These are phyloP conservation scores for Oikopleura albicans DNA, from an alignment of 23 tunicate species.

Conservation along the genomic window DNA sequence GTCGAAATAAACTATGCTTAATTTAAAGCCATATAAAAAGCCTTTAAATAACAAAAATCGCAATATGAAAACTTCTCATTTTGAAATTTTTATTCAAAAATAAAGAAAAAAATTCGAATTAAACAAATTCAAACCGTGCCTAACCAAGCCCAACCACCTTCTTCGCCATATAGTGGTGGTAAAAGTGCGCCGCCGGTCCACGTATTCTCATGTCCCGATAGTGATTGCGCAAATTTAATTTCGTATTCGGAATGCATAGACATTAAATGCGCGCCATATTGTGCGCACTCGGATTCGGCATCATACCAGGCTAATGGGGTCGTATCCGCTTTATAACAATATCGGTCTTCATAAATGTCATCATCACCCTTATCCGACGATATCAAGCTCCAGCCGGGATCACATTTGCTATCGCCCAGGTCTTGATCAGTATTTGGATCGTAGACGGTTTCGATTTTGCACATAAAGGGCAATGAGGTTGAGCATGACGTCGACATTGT, in stretches of 20 bases:
- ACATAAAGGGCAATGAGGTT: neutral
- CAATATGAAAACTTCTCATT: no score
- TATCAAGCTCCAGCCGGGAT: neutral
- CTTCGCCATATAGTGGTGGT: no score
- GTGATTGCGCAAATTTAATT: neutral
- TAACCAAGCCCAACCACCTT: no score
- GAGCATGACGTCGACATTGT: neutral
- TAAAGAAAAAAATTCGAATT: no score
- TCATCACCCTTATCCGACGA: neutral
- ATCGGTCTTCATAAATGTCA: neutral
- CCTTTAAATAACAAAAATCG: no score
- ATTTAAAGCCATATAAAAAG: no score
- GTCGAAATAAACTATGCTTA: no score
- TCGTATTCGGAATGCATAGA: constrained; percentile 1
- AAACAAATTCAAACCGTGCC: no score
- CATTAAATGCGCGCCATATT: neutral
- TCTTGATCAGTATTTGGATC: neutral
- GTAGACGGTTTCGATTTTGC: neutral
- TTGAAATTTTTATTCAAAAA: no score
- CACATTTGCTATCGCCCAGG: neutral
- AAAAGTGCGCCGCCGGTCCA: neutral
- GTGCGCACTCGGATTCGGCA: neutral
- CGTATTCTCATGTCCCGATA: neutral
- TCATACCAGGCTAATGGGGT: neutral
- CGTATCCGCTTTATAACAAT: neutral